A percentile compares a stretch with the other conserved stretches of the same genome.
Conservation (phyloP, 2,113 vertebrate genomes). For the Gymnobelideus leadbeateri region DNA sequence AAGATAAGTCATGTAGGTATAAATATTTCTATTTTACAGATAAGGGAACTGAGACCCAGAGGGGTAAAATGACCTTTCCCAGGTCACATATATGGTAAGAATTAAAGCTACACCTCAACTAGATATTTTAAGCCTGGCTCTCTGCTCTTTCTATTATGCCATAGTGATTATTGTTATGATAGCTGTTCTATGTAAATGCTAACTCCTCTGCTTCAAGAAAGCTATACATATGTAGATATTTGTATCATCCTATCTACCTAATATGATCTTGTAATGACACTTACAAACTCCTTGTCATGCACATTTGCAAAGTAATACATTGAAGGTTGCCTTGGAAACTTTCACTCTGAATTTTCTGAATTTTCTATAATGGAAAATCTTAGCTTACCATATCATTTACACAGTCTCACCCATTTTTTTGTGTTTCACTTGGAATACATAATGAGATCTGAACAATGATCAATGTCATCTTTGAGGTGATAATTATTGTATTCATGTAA, state of each 20-base stretch:
- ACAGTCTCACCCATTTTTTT: conserved; percentile 49
- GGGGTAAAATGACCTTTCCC: background rate
- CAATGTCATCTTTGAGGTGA: conserved; percentile 65
- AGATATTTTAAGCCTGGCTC: background rate
- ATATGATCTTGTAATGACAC: conserved; percentile 24
- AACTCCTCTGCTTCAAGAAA: background rate
- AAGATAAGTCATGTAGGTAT: background rate
- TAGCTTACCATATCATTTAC: conserved; percentile 67
- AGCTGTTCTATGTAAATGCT: background rate
- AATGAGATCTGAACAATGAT: conserved; percentile 65
- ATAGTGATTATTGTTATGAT: background rate
- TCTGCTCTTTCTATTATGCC: background rate
- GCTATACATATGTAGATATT: conserved; percentile 7
- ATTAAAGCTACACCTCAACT: background rate
- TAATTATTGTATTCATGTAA: conserved; percentile 62
- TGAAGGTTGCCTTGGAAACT: conserved; percentile 62
- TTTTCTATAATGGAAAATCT: conserved; percentile 68
- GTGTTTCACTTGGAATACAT: conserved; percentile 58
- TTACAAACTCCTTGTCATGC: conserved; percentile 50
- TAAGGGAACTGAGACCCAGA: background rate
- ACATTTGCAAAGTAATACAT: conserved; percentile 57
- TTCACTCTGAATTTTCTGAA: conserved; percentile 64
- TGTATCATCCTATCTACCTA: background rate
- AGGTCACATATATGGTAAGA: background rate
- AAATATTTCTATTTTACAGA: background rate